Evolutionary conservation across 1,140 invertebrate genomes (phyloP).

Genomic region (Ceratosolen solmsi): DNA sequence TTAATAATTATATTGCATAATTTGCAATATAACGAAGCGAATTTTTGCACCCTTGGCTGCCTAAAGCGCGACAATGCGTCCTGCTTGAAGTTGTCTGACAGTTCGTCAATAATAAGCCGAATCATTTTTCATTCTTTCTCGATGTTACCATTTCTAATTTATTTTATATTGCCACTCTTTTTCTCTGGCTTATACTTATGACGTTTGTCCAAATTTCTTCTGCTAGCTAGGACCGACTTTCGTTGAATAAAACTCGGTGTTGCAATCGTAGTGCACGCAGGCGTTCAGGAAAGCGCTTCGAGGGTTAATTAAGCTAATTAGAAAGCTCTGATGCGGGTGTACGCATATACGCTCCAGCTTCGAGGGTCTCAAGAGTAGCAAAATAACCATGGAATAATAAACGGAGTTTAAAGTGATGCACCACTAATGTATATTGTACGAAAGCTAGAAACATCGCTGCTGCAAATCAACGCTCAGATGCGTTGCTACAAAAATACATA

Average conservation of each 20-base stretch:
- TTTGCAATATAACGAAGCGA: background rate
- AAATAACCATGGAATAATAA: conserved; percentile 45
- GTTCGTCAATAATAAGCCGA: conserved; percentile 22
- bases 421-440: background rate
- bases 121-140: background rate
- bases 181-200: too few relatives aligned
- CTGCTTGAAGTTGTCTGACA: background rate
- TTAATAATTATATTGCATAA: too few relatives aligned
- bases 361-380: background rate
- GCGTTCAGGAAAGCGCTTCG: background rate
- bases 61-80: background rate
- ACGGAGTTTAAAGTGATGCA: conserved; percentile 19
- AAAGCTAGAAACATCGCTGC: background rate
- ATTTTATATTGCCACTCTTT: background rate
- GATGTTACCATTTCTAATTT: background rate
- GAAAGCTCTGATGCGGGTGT: conserved; percentile 36
- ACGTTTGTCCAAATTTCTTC: conserved; percentile 15
- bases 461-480: background rate
- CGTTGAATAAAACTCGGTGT: background rate
- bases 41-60: background rate
- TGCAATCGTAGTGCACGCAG: too few relatives aligned
- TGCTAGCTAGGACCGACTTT: background rate
- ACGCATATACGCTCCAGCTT: background rate
- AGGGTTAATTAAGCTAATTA: conserved; percentile 48
- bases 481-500: background rate